These are phyloP conservation scores for Chamaea fasciata DNA, from an alignment of 2,113 vertebrate species.

Conservation along the genomic window DNA sequence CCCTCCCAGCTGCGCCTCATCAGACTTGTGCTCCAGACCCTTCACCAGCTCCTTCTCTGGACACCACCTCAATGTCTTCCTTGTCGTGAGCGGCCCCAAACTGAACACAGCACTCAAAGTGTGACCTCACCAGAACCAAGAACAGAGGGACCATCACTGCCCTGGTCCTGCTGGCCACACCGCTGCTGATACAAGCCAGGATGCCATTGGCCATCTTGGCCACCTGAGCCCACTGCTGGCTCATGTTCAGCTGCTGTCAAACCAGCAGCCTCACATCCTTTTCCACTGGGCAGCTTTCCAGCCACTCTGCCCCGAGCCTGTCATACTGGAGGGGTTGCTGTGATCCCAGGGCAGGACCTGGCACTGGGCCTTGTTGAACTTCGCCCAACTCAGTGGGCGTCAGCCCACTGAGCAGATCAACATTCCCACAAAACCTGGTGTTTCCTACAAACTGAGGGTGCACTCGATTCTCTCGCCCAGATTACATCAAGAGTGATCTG, in stretches of 20 bases:
- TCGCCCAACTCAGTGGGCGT: neutral
- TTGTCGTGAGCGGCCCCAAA: neutral
- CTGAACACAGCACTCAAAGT: too few species aligned
- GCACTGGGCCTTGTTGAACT: neutral
- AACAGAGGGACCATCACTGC: neutral
- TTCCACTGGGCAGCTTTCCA: neutral
- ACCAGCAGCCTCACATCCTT: neutral
- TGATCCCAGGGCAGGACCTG: neutral
- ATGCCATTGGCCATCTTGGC: neutral
- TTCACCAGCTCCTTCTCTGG: neutral
- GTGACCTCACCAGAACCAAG: neutral
- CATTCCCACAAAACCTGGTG: neutral
- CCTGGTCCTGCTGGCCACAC: neutral
- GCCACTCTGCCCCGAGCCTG: neutral
- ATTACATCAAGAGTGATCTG: neutral
- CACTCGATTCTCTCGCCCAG: accelerated
- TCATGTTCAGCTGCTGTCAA: neutral
- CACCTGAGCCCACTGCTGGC: neutral
- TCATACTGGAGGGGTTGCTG: neutral
- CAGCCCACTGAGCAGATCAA: neutral
- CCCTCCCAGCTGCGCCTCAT: neutral
- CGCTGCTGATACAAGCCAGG: neutral
- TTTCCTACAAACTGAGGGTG: neutral
- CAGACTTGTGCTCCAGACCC: neutral
- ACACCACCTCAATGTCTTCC: neutral